Evolutionary conservation across 2,888 invertebrate genomes (phyloP).

Genomic region (Lamellibrachia satsuma): DNA sequence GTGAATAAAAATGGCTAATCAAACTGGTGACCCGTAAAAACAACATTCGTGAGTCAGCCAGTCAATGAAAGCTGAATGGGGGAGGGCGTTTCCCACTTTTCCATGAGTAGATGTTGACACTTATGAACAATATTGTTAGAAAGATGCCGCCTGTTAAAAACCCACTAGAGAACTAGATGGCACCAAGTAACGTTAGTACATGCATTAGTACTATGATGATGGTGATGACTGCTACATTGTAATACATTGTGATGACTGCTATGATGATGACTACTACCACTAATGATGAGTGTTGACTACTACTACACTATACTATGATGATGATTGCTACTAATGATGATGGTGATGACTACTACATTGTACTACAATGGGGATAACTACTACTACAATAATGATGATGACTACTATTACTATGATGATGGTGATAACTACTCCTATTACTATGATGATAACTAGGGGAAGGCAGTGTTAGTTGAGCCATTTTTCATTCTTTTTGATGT

Average conservation of each 20-base stretch:
- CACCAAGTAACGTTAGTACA: not conserved
- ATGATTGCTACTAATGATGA: not conserved
- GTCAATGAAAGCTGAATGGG: too few relatives aligned
- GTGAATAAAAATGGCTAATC: too few relatives aligned
- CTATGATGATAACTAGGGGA: not conserved
- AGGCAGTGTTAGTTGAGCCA: not conserved
- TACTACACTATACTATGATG: not conserved
- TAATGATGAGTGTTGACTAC: not conserved
- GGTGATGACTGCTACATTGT: not conserved
- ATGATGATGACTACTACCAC: not conserved
- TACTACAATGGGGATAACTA: not conserved
- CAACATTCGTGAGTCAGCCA: too few relatives aligned
- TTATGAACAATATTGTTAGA: too few relatives aligned
- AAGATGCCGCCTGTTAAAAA: too few relatives aligned
- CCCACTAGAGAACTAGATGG: not conserved
- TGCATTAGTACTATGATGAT: not conserved
- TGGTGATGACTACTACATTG: not conserved
- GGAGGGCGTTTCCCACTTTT: too few relatives aligned
- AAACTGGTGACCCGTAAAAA: too few relatives aligned
- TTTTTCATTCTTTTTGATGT: too few relatives aligned
- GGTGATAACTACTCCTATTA: not conserved
- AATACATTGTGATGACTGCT: not conserved
- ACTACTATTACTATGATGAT: not conserved
- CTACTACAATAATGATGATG: not conserved
- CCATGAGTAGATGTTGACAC: too few relatives aligned